Evolutionary conservation across 2,888 invertebrate genomes (phyloP), one percentile per base, ranked within the genome.

Genomic region (Leptura quadrifasciata): DNA sequence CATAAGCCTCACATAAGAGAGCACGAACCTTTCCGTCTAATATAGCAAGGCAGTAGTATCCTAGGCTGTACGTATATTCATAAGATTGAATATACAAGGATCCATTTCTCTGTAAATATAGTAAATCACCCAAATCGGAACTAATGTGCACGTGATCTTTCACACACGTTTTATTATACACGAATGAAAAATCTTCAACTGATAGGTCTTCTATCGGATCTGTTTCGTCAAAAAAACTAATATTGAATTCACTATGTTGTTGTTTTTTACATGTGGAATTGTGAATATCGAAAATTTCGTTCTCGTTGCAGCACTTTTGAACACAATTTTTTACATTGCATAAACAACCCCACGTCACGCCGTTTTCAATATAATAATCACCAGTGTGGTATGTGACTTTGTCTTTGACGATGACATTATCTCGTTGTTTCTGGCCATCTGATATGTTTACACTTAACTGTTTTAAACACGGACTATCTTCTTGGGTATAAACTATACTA

Each of bases 271-370:
- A 77, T 12, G 57, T 55, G 4, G 18, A 2, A 5, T 71, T 71
- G 57, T 18, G 24, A 10, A 20, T 55, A 1, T 76, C 63, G 57
- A 27, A 39, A 10, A 20, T 55, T 5, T 76, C 63, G 20, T 68
- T 65, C 9, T 69, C 58, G 8, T 54, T 67, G 63, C 85, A 85
- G 71, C 85, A 85, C 67, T 81, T 81, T 76, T 80, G 76, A 12
- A 84, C 27, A 58, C 85, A 85, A 1, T 58, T 77, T 35, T 67
- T 78, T 20, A 82, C 24, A 6, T 80, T 72, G 57, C 83, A 83
- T 8, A 82, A 52, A 72, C 79, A 78, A n/a, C 78, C 76, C 67
- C 72, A 73, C 15, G 57, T 75, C 2, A 4, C 47, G 9, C 58
- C 67, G 31, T 57, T 18, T 9, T 39, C 20, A 5, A n/a, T 21